Evolutionary conservation across 1,140 invertebrate species (phyloP).

Genomic region (Drosophila setifemur): DNA sequence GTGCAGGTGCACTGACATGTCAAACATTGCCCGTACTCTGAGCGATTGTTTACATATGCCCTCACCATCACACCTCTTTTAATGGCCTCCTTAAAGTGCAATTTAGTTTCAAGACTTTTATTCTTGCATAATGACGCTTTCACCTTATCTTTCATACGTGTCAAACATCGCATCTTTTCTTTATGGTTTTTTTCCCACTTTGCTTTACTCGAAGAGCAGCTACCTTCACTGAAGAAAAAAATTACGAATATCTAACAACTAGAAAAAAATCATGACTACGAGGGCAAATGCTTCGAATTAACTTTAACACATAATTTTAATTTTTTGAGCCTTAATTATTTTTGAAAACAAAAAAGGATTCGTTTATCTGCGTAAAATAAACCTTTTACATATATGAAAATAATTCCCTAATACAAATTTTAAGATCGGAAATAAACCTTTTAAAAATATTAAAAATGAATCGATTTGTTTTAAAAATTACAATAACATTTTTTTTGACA

Average conservation of each 20-base stretch:
- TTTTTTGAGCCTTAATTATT: too few species aligned
- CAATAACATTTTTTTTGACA: too few species aligned
- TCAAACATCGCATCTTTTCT: conserved; percentile 3
- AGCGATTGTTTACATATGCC: neutral
- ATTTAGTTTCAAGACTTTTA: conserved; percentile 41
- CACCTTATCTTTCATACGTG: conserved; percentile 3
- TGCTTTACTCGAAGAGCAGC: neutral
- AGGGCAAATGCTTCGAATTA: too few species aligned
- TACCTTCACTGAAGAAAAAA: conserved; percentile 26
- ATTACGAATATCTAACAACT: neutral
- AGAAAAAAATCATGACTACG: neutral
- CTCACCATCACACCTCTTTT: conserved; percentile 15
- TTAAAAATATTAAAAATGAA: too few species aligned
- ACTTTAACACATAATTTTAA: too few species aligned
- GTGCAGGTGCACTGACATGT: conserved; percentile 32
- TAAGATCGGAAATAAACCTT: too few species aligned
- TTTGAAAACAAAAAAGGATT: too few species aligned
- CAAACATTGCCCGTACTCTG: conserved; percentile 6
- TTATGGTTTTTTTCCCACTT: neutral
- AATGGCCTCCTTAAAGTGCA: conserved; percentile 45
- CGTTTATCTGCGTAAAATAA: too few species aligned
- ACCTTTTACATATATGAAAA: too few species aligned
- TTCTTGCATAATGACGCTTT: conserved; percentile 40
- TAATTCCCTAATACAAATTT: too few species aligned
- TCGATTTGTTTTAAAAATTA: too few species aligned